Conservation (phyloP, 2,888 invertebrate species). For the Phania funesta region DNA sequence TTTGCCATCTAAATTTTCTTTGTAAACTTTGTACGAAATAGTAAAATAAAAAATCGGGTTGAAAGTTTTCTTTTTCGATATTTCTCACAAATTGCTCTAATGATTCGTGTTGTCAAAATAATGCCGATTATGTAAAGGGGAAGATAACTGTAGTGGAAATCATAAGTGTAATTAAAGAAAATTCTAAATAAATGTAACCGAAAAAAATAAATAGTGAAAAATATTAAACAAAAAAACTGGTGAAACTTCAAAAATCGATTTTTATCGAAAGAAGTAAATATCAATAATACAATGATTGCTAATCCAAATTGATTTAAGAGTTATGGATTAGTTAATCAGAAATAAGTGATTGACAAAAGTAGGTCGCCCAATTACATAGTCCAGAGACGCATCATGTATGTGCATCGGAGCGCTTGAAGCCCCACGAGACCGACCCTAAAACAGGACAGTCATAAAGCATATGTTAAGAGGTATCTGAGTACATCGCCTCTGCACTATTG, state of each 20-base stretch:
- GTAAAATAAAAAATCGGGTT: conserved; percentile 11
- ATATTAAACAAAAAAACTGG: conserved; percentile 54
- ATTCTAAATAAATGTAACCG: conserved; percentile 15
- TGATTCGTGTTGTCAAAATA: conserved; percentile 51
- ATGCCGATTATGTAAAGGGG: conserved; percentile 55
- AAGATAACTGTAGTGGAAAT: neutral
- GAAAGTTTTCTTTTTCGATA: neutral
- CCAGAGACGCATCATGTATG: too few species aligned
- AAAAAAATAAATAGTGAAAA: conserved; percentile 26
- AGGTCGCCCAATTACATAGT: too few species aligned
- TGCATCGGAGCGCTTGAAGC: too few species aligned
- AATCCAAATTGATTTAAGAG: neutral
- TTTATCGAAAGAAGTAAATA: neutral
- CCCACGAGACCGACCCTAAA: too few species aligned
- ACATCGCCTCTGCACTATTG: too few species aligned
- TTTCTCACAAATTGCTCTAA: conserved; percentile 26
- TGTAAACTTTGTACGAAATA: conserved; percentile 4
- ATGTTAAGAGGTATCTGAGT: too few species aligned
- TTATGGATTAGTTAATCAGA: too few species aligned
- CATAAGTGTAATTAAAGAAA: neutral
- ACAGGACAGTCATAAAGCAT: too few species aligned
- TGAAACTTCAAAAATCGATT: conserved; percentile 43
- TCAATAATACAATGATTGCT: neutral
- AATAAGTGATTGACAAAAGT: too few species aligned
- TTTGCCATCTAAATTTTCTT: conserved; percentile 36